Conservation (phyloP, 64 coral and sea anemone genomes). For the Porites australiensis region DNA sequence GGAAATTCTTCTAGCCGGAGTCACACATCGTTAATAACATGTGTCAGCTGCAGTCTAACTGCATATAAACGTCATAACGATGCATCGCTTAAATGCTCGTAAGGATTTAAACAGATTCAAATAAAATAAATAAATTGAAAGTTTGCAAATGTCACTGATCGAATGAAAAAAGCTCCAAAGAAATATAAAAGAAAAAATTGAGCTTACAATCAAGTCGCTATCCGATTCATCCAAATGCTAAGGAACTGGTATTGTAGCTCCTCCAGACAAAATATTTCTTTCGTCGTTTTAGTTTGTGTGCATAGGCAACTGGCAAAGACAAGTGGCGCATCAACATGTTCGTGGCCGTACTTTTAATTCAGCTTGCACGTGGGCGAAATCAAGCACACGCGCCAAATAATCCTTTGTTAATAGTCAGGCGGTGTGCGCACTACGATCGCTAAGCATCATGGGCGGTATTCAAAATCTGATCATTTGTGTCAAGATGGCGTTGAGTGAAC, state of each 20-base stretch:
- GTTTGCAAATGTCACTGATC: background rate
- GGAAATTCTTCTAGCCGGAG: too few relatives aligned
- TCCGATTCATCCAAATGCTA: slow-evolving; percentile 66
- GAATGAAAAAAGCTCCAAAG: background rate
- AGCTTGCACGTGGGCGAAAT: slow-evolving; percentile 41
- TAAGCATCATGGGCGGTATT: too few relatives aligned
- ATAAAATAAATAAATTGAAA: background rate
- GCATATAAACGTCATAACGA: too few relatives aligned
- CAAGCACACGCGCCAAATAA: background rate
- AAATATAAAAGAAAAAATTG: background rate
- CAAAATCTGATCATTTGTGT: too few relatives aligned
- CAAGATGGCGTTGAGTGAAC: too few relatives aligned
- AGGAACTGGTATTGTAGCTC: slow-evolving; percentile 64
- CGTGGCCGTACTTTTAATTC: slow-evolving; percentile 8
- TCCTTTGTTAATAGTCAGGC: slow-evolving; percentile 8
- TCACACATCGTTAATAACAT: too few relatives aligned
- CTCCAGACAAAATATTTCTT: slow-evolving; percentile 27
- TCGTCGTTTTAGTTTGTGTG: slow-evolving; percentile 44
- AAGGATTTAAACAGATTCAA: background rate
- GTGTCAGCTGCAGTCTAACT: too few relatives aligned
- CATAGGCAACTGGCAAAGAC: slow-evolving; percentile 32
- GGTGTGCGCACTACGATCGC: too few relatives aligned
- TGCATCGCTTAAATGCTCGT: background rate
- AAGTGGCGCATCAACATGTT: slow-evolving; percentile 42
- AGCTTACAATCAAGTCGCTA: slow-evolving; percentile 69